Conservation (phyloP, 2,888 invertebrate genomes). For the Odontothrips loti region DNA sequence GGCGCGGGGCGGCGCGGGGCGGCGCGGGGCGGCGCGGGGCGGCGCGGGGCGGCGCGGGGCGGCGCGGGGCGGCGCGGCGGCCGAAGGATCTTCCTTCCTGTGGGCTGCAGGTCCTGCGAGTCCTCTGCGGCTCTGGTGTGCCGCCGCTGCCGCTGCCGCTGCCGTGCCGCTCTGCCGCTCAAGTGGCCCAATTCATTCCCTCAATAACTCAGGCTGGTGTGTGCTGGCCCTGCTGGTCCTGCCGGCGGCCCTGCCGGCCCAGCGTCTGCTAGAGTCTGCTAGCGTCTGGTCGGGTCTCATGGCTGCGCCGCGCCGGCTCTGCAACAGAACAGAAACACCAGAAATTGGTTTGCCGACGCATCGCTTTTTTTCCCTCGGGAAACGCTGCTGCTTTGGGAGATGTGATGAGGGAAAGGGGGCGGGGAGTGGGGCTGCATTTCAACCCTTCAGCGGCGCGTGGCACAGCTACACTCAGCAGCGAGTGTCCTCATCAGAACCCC, state of each 20-base stretch:
- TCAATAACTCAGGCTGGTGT: not conserved
- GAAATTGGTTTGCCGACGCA: not conserved
- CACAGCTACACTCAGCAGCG: not conserved
- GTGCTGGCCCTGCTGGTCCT: not conserved
- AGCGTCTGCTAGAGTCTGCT: not conserved
- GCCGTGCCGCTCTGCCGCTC: not conserved
- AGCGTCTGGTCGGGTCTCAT: not conserved
- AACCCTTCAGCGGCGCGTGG: not conserved
- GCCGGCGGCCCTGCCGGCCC: not conserved
- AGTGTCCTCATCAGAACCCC: not conserved
- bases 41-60: not conserved
- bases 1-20: not conserved
- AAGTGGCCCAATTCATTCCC: constrained; percentile 22
- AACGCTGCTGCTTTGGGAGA: too few relatives aligned
- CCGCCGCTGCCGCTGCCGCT: not conserved
- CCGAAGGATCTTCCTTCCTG: not conserved
- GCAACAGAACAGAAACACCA: not conserved
- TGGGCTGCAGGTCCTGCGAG: not conserved
- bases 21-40: not conserved
- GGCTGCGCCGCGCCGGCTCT: not conserved
- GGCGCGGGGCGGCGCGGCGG: not conserved
- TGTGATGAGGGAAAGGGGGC: not conserved
- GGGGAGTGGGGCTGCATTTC: not conserved
- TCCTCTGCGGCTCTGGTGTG: not conserved
- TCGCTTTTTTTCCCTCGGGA: not conserved